Evolutionary conservation across 2,797 vertebrate genomes (phyloP).

Genomic region (Phoebastria nigripes): DNA sequence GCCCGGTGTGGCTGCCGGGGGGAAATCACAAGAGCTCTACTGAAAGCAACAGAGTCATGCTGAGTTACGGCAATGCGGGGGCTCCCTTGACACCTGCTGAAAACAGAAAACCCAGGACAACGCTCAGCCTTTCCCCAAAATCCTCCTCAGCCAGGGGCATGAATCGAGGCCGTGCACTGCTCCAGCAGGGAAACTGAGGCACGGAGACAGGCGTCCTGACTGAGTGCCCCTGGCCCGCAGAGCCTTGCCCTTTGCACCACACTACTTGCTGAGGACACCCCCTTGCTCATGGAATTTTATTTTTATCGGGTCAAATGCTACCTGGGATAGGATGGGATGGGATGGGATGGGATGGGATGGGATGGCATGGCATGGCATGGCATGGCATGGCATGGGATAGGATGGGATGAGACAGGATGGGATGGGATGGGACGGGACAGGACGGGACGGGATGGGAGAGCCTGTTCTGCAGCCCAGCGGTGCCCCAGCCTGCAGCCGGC

Average conservation of each 20-base stretch:
- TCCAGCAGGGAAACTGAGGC: constrained; percentile 35
- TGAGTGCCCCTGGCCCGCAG: accelerated
- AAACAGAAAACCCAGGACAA: not conserved
- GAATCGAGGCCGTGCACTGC: not conserved
- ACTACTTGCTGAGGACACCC: not conserved
- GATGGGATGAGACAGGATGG: accelerated
- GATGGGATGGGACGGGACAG: not conserved
- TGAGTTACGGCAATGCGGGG: accelerated
- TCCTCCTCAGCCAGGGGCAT: accelerated
- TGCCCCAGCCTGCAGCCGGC: not conserved
- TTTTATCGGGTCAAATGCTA: accelerated
- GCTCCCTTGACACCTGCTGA: accelerated
- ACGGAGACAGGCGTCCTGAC: accelerated
- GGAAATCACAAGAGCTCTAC: not conserved
- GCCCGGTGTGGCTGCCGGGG: not conserved
- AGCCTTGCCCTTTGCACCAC: not conserved
- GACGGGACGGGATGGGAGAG: not conserved
- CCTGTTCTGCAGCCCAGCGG: not conserved
- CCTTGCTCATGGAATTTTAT: accelerated
- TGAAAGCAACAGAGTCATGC: not conserved
- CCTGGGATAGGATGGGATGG: not conserved
- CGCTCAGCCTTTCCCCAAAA: not conserved
- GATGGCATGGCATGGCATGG: not conserved
- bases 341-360: no score
- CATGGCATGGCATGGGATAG: no score